These are phyloP conservation scores for Drosophila austrosaltans DNA, from an alignment of 2,888 invertebrate species.

Conservation along the genomic window DNA sequence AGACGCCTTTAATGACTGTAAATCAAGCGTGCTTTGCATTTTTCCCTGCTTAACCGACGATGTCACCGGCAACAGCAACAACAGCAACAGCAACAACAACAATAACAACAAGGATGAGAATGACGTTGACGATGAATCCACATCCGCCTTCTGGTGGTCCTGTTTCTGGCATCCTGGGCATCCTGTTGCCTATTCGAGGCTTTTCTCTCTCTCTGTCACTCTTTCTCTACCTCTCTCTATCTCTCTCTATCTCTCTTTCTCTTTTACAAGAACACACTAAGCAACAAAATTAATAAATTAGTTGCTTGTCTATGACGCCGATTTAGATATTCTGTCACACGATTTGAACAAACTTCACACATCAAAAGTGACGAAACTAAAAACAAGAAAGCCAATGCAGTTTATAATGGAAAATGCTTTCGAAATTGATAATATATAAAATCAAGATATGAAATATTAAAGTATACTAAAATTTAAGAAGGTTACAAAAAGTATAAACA, in stretches of 20 bases:
- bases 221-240: background rate
- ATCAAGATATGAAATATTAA: too few relatives aligned
- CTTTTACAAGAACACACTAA: background rate
- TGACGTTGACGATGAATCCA: slow-evolving; percentile 11
- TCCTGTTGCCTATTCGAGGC: slow-evolving; percentile 27
- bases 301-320: background rate
- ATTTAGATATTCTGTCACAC: background rate
- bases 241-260: too few relatives aligned
- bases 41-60: slow-evolving; percentile 44
- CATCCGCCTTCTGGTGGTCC: slow-evolving; percentile 40
- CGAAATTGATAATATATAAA: too few relatives aligned
- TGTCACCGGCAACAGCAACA: slow-evolving; percentile 16
- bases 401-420: too few relatives aligned
- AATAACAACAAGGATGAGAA: slow-evolving; percentile 8
- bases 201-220: background rate
- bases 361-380: background rate
- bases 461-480: too few relatives aligned
- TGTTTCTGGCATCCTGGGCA: slow-evolving; percentile 17
- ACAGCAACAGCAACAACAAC: slow-evolving; percentile 16
- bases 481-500: too few relatives aligned
- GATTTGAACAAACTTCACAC: background rate
- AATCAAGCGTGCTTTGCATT: slow-evolving; percentile 77
- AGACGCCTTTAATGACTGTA: slow-evolving; percentile 71
- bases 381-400: too few relatives aligned
- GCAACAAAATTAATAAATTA: slow-evolving; percentile 11